Evolutionary conservation across 1,140 invertebrate species (phyloP).

Genomic region (Galleria mellonella): DNA sequence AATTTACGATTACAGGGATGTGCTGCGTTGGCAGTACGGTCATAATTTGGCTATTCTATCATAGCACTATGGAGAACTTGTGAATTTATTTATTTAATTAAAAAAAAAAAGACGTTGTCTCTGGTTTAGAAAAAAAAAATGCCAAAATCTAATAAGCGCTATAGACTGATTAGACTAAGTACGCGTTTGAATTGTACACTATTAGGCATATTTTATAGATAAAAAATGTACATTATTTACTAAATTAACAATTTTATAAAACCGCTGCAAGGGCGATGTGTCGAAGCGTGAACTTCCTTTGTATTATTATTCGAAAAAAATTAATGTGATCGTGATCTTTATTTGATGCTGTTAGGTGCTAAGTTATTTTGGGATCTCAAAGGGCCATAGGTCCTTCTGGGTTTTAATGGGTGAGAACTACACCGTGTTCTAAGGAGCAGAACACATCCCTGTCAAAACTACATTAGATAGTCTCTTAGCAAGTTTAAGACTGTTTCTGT

Average conservation of each 20-base stretch:
- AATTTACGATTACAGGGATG: slow-evolving; percentile 70
- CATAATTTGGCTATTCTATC: slow-evolving; percentile 34
- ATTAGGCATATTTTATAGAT: slow-evolving; percentile 70
- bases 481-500: slow-evolving; percentile 74
- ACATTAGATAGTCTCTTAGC: slow-evolving; percentile 71
- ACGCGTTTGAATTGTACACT: slow-evolving; percentile 69
- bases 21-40: slow-evolving; percentile 62
- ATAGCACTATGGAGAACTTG: slow-evolving; percentile 36
- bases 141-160: slow-evolving; percentile 71
- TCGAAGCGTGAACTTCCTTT: slow-evolving; percentile 45
- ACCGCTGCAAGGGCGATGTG: not conserved
- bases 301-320: slow-evolving; percentile 49
- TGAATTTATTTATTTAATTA: slow-evolving; percentile 41
- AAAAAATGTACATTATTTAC: slow-evolving; percentile 72
- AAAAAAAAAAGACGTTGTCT: slow-evolving; percentile 34
- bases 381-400: slow-evolving; percentile 24
- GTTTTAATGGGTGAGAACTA: slow-evolving; percentile 48
- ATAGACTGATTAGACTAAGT: slow-evolving; percentile 74
- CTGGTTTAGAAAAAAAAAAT: slow-evolving; percentile 24
- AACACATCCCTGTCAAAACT: slow-evolving; percentile 72
- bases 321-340: slow-evolving; percentile 63
- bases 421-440: slow-evolving; percentile 70
- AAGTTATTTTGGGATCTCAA: slow-evolving; percentile 62
- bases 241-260: slow-evolving; percentile 67
- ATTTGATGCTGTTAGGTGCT: slow-evolving; percentile 45